phyloP scores from a whole-genome alignment of 2,113 vertebrate species.

The Gambusia holbrooki region DNA sequence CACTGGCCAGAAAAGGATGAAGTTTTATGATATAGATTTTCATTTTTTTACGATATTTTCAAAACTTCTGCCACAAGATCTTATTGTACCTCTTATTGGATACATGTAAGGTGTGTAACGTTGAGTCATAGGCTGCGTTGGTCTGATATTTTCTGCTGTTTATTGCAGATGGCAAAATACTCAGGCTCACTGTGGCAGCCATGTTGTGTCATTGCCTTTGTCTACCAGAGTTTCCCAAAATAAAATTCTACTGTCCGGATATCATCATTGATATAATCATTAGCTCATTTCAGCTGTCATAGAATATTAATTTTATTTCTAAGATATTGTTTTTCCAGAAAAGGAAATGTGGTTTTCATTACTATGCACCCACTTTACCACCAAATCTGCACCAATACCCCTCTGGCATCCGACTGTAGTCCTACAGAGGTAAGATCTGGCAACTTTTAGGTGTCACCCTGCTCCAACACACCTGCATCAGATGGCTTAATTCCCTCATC shows the following conservation, averaged over 20 bases:
- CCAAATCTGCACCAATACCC: too few species aligned
- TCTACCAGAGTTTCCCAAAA: not conserved
- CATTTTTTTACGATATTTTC: too few species aligned
- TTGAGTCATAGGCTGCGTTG: not conserved
- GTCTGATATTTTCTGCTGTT: not conserved
- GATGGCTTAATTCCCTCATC: too few species aligned
- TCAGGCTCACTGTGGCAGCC: not conserved
- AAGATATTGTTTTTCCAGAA: conserved; percentile 4
- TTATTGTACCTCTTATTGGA: too few species aligned
- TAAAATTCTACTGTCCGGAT: not conserved
- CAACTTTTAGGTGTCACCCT: too few species aligned
- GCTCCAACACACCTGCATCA: too few species aligned
- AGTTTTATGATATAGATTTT: too few species aligned
- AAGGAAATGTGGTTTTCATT: not conserved
- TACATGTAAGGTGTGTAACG: not conserved
- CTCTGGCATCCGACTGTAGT: too few species aligned
- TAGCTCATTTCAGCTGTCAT: not conserved
- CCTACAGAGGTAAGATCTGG: too few species aligned
- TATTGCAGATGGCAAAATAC: not conserved
- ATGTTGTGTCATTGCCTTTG: not conserved
- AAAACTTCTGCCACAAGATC: too few species aligned
- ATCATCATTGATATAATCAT: not conserved
- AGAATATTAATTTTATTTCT: not conserved
- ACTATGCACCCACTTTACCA: too few species aligned
- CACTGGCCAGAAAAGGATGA: too few species aligned